Evolutionary conservation across 2,888 invertebrate species (phyloP), one percentile per base, ranked within the genome.

Genomic region (Argyresthia goedartella): DNA sequence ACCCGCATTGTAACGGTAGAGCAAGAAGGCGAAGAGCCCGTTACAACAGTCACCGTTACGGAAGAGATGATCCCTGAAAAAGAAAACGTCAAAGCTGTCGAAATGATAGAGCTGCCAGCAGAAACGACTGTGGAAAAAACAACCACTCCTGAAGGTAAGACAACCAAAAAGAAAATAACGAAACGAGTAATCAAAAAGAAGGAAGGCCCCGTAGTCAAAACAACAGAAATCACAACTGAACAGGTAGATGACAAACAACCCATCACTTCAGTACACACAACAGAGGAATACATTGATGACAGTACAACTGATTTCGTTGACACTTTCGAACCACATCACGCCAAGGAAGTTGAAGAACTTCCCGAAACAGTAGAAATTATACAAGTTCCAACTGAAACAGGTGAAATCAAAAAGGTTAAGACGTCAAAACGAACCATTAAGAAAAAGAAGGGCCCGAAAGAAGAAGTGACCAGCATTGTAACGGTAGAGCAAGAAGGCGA

Each of bases 381-480:
- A 8, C 72, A 76, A 58, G 71, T 75, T 25, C 63, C 67, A n/a
- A 74, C 76, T 7, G 54, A 65, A 46, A 59, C 65, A 59, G 69
- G 66, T 8, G 68, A 65, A 51, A 55, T 65, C 14, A 66, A 64
- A 41, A 65, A 65, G 58, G 70, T 67, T 55, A 66, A 62, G 1
- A 67, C 69, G 0, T 81, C 76, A 13, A 85, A 73, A 56, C 78
- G 78, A 8, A 70, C 72, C 9, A 72, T 81, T 1, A 87, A 75
- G 57, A 77, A 77, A 42, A 69, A 64, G 54, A 75, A 71, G 51
- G 85, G 76, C 1, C 60, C 63, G 0, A 81, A 81, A 52, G 65
- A 73, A 52, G 81, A 82, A 59, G 66, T 76, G 45, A 79, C 86
- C 10, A 76, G 76, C 60, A 73, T 73, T 35, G 81, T 82, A 42